Conservation (phyloP, 2,113 vertebrate genomes). For the Limnothrissa miodon region DNA sequence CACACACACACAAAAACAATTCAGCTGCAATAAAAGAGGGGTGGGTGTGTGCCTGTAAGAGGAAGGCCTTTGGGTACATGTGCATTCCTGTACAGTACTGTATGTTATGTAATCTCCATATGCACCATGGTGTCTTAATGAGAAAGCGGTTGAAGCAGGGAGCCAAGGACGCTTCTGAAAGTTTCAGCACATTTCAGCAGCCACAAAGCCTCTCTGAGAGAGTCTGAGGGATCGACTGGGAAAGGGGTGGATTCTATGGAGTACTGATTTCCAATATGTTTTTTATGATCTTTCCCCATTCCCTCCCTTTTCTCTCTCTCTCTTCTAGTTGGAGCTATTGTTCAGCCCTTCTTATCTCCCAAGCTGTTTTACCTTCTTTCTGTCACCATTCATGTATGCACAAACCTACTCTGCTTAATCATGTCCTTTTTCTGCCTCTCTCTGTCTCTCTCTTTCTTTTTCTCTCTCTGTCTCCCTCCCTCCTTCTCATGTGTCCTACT, state of each 20-base stretch:
- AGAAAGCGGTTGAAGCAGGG: neutral
- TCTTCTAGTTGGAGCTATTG: neutral
- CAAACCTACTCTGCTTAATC: no score
- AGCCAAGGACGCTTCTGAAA: neutral
- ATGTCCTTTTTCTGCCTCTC: neutral
- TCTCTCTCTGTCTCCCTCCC: neutral
- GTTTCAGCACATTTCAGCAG: neutral
- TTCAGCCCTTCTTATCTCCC: no score
- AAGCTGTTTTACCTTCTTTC: no score
- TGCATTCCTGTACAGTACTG: neutral
- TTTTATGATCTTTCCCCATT: neutral
- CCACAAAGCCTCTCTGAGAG: neutral
- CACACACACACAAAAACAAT: neutral
- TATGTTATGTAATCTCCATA: constrained; percentile 7
- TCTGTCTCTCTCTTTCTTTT: neutral
- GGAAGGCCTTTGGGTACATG: neutral
- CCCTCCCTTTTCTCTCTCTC: neutral
- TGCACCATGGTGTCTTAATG: neutral
- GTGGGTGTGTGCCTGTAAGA: neutral
- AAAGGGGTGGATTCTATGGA: neutral
- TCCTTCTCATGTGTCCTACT: neutral
- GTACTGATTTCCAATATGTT: neutral
- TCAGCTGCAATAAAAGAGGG: neutral
- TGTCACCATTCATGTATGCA: no score
- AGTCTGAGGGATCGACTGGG: neutral